Evolutionary conservation across 2,888 invertebrate genomes (phyloP).

Genomic region (Xylocampa areola): DNA sequence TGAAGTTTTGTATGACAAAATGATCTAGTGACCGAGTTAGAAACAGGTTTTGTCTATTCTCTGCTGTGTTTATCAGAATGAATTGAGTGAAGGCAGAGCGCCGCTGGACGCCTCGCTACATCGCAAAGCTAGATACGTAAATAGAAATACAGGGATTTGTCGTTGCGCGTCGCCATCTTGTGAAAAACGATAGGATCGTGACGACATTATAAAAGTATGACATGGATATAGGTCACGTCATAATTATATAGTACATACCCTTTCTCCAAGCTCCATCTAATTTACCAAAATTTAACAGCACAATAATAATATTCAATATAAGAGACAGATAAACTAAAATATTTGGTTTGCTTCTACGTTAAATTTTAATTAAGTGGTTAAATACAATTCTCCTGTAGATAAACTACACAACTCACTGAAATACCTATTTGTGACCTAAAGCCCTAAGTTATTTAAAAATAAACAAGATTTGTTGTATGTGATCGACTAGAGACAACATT

Average conservation of each 20-base stretch:
- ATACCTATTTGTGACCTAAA: too few relatives aligned
- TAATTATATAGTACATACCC: slow-evolving; percentile 45
- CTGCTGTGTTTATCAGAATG: slow-evolving; percentile 47
- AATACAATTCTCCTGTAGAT: too few relatives aligned
- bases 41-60: slow-evolving; percentile 58
- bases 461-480: too few relatives aligned
- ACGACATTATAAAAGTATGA: slow-evolving; percentile 84
- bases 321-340: slow-evolving; percentile 31
- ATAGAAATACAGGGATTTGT: slow-evolving; percentile 89
- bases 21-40: slow-evolving; percentile 78
- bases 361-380: slow-evolving; percentile 14
- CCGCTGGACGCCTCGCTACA: slow-evolving; percentile 67
- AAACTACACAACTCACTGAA: too few relatives aligned
- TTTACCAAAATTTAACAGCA: slow-evolving; percentile 13
- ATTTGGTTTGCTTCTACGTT: slow-evolving; percentile 38
- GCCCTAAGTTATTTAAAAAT: too few relatives aligned
- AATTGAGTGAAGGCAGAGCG: slow-evolving; percentile 54
- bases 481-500: too few relatives aligned
- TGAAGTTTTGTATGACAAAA: slow-evolving; percentile 79
- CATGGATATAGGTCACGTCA: slow-evolving; percentile 76
- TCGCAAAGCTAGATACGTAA: slow-evolving; percentile 86
- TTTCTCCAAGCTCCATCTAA: slow-evolving; percentile 9
- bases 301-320: slow-evolving; percentile 20
- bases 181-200: slow-evolving; percentile 89
- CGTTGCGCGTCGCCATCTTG: slow-evolving; percentile 89